These are phyloP conservation scores for Tangara arthus DNA, from an alignment of 2,797 vertebrate genomes.

Conservation along the genomic window DNA sequence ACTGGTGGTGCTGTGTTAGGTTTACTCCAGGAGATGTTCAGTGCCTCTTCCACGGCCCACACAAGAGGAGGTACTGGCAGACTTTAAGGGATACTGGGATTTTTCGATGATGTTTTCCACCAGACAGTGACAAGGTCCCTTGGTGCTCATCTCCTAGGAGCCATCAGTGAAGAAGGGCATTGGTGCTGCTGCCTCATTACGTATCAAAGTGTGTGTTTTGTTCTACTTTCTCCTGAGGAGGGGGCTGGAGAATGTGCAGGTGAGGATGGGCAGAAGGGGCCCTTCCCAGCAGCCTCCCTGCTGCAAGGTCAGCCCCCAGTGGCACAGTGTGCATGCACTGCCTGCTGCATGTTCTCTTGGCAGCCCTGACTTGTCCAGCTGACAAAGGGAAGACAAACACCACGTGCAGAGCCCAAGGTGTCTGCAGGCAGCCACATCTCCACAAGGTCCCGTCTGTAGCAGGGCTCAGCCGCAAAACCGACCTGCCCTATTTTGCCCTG, in stretches of 20 bases:
- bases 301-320: not conserved
- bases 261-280: not conserved
- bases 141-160: not conserved
- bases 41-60: not conserved
- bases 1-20: not conserved
- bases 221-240: not conserved
- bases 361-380: accelerated
- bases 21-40: not conserved
- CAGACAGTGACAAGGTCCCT: not conserved
- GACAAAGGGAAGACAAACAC: not conserved
- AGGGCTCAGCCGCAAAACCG: not conserved
- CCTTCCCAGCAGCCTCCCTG: not conserved
- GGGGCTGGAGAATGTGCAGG: not conserved
- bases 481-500: not conserved
- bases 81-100: too few relatives aligned
- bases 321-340: accelerated
- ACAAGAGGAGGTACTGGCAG: not conserved
- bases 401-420: not conserved
- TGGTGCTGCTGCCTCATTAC: not conserved
- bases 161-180: not conserved
- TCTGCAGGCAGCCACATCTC: not conserved
- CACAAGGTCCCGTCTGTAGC: not conserved
- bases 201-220: not conserved
- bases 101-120: not conserved
- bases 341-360: not conserved